These are phyloP conservation scores for Platysteira castanea DNA, from an alignment of 2,113 vertebrate species.

Conservation along the genomic window DNA sequence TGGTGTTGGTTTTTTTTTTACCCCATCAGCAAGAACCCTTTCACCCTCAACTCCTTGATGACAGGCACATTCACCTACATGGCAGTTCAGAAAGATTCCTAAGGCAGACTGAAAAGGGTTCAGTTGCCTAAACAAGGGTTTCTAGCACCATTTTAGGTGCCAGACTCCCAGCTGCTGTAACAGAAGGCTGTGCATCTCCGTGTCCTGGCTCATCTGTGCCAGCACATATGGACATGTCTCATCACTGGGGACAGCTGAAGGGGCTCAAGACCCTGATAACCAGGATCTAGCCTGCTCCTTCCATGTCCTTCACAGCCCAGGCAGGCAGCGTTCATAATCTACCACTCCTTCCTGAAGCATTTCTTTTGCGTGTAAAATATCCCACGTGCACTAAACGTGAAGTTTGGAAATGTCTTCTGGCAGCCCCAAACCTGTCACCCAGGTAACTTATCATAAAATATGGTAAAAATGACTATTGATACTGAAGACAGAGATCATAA, in stretches of 20 bases:
- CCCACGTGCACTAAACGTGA: rapidly evolving
- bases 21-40: not conserved
- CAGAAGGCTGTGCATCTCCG: slow-evolving; percentile 13
- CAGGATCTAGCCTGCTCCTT: not conserved
- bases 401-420: not conserved
- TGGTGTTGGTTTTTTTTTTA: rapidly evolving
- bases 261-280: not conserved
- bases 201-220: not conserved
- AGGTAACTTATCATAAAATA: not conserved
- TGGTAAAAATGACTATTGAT: not conserved
- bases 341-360: not conserved
- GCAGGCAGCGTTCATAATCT: not conserved
- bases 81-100: not conserved
- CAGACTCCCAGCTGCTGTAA: slow-evolving; percentile 52
- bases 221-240: not conserved
- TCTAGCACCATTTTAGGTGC: slow-evolving; percentile 36
- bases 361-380: not conserved
- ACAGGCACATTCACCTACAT: not conserved
- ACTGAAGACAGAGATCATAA: not conserved
- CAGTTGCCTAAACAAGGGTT: not conserved
- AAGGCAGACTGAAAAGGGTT: not conserved
- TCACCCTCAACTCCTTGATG: not conserved
- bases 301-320: not conserved
- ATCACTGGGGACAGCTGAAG: slow-evolving; percentile 18
- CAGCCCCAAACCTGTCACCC: not conserved